Evolutionary conservation across 2,797 vertebrate species (phyloP), one percentile per base, ranked within the genome.

Genomic region (Valencia hispanica): DNA sequence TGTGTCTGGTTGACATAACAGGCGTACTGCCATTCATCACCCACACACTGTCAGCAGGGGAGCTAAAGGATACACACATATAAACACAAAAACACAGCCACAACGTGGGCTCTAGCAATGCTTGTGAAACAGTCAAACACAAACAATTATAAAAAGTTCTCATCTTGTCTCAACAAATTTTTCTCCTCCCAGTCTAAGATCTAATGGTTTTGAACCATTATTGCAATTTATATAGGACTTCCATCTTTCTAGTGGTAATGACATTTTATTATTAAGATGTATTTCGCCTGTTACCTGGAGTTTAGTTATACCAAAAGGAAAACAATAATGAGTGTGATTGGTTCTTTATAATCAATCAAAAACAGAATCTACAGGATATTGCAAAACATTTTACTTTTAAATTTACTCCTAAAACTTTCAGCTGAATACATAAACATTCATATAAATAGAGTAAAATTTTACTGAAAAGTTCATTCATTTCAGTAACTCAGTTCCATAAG

Each of bases 41-140:
- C 93, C 93, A 94, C 94, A 90, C 90, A 91, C 82, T 91, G 91
- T 91, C 94, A 94, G 91, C 91, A 86, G 91, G 93, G 90, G 87
- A 91, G 86, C 86, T 72, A 81, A 77, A 80, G 79, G 88, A 79
- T 81, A 83, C 85, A 87, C 84, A 79, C 85, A 87, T 73, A 85
- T 76, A 75, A 50, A 77, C 77, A 80, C 76, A 76, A 59, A 83
- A 43, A 80, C 70, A 83, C 36, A 48, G 71, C 10, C 73, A 39
- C 61, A 79, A 30, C 86, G 80, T 83, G 85, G 75, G 74, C 71
- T 80, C 55, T 74, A 72, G 79, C 68, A 61, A 76, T 69, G 76
- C 84, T 80, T 72, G 12, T 70, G 73, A 76, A 82, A 75, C 39
- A 84, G 71, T 87, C 86, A 89, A 83, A 90, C 41, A 83, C 82